Evolutionary conservation across 2,113 vertebrate species (phyloP).

Genomic region (Nothobranchius kuhntae): DNA sequence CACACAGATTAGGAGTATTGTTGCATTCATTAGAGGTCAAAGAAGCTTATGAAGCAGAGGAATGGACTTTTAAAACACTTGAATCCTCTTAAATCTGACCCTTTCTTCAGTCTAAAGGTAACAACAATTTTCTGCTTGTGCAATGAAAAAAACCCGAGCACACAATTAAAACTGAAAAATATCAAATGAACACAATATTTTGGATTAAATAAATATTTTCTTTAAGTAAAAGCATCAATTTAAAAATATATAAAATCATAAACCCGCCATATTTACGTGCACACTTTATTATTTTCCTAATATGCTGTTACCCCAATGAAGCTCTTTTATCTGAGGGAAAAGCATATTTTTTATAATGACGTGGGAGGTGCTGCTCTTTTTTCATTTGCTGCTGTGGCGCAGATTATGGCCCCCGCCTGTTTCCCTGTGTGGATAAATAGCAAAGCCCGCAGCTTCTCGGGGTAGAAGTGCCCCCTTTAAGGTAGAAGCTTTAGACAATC

Average conservation of each 20-base stretch:
- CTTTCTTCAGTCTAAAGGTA: slow-evolving; percentile 34
- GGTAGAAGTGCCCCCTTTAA: slow-evolving; percentile 40
- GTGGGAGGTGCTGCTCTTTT: slow-evolving; percentile 67
- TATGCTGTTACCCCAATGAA: slow-evolving; percentile 33
- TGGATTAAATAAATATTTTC: no score
- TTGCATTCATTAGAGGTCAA: slow-evolving; percentile 38
- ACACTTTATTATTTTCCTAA: slow-evolving; percentile 7
- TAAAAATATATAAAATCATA: not conserved
- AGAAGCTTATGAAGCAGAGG: slow-evolving; percentile 50
- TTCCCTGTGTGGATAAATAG: slow-evolving; percentile 72
- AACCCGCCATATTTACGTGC: not conserved
- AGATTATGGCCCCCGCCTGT: slow-evolving; percentile 69
- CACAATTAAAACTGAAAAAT: no score
- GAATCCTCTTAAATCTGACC: slow-evolving; percentile 68
- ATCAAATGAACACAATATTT: no score
- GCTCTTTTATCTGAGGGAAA: slow-evolving; percentile 39
- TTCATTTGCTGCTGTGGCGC: slow-evolving; percentile 74
- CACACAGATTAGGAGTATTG: slow-evolving; percentile 45
- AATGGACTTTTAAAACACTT: slow-evolving; percentile 53
- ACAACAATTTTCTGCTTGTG: slow-evolving; percentile 11
- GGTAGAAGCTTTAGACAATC: slow-evolving; percentile 14
- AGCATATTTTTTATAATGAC: slow-evolving; percentile 55
- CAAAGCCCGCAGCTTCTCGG: slow-evolving; percentile 40
- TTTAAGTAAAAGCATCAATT: no score
- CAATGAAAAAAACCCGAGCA: not conserved